Conservation (phyloP, 1,140 invertebrate species). For the Colletes latitarsis region DNA sequence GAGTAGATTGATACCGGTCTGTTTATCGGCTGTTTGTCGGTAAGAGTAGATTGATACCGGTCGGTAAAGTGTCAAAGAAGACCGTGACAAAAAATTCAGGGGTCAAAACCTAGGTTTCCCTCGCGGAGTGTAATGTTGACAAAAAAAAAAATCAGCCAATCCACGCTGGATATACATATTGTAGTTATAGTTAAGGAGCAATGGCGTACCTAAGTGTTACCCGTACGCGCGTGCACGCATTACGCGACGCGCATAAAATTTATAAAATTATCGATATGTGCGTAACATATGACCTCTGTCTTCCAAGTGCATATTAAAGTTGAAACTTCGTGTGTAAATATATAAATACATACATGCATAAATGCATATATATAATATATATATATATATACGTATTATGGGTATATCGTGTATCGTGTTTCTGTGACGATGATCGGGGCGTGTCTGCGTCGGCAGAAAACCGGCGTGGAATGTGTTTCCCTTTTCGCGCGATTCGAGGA, state of each 20-base stretch:
- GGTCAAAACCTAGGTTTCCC: no score
- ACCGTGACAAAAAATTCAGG: no score
- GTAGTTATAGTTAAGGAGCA: constrained; percentile 23
- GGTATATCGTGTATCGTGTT: constrained; percentile 54
- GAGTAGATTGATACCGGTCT: no score
- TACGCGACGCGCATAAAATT: constrained; percentile 40
- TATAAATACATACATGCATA: constrained; percentile 56
- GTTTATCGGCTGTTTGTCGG: no score
- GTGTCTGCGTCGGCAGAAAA: constrained; percentile 1
- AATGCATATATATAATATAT: constrained; percentile 30
- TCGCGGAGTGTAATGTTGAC: neutral
- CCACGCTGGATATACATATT: constrained; percentile 28
- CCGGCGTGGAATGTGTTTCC: neutral
- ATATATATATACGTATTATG: constrained; percentile 42
- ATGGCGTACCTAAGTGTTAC: constrained; percentile 52
- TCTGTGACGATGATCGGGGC: constrained; percentile 27
- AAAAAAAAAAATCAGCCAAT: neutral
- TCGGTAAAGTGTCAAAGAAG: no score
- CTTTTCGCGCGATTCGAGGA: neutral
- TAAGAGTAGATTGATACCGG: no score
- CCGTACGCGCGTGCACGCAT: constrained; percentile 10
- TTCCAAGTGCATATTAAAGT: constrained; percentile 78
- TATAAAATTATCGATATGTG: constrained; percentile 61
- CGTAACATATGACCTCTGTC: constrained; percentile 76
- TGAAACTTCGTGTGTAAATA: constrained; percentile 71